Evolutionary conservation across 2,113 vertebrate species (phyloP).

Genomic region (Centropristis striata): DNA sequence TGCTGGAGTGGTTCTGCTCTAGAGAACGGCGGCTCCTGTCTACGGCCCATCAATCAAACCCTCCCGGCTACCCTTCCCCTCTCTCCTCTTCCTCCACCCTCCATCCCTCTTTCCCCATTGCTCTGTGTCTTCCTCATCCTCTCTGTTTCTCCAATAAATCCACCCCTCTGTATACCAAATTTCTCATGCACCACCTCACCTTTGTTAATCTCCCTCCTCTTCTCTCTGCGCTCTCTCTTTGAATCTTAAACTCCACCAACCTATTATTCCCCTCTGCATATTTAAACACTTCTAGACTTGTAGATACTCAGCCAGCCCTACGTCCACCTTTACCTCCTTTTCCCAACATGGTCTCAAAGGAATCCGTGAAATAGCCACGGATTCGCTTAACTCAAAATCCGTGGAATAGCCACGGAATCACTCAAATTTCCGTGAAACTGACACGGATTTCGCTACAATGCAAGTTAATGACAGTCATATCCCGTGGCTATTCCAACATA

Average conservation of each 20-base stretch:
- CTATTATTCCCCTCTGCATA: conserved; percentile 55
- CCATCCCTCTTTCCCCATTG: conserved; percentile 22
- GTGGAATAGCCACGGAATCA: too few relatives aligned
- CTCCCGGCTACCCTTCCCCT: conserved; percentile 28
- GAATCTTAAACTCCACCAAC: conserved; percentile 63
- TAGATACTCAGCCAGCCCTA: conserved; percentile 22
- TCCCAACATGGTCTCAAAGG: too few relatives aligned
- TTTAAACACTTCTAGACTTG: conserved; percentile 45
- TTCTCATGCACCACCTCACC: conserved; percentile 72
- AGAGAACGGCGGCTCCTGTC: conserved; percentile 66
- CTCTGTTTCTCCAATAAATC: conserved; percentile 59
- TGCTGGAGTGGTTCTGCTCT: conserved; percentile 71
- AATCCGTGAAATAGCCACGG: too few relatives aligned
- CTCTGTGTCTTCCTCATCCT: conserved; percentile 33
- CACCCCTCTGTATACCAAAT: conserved; percentile 44
- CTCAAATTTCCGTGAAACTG: too few relatives aligned
- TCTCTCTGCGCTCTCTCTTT: conserved; percentile 45
- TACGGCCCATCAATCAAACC: conserved; percentile 73
- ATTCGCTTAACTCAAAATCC: too few relatives aligned
- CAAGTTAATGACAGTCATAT: too few relatives aligned
- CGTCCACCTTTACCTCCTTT: conserved; percentile 31
- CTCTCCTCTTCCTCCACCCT: background rate
- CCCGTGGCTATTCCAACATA: too few relatives aligned
- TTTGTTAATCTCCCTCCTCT: conserved; percentile 71
- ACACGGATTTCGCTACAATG: too few relatives aligned